Percentiles rank a stretch among this genome's conserved stretches.
phyloP scores from a whole-genome alignment of 2,888 invertebrate genomes.

The Tipula vernalis region DNA sequence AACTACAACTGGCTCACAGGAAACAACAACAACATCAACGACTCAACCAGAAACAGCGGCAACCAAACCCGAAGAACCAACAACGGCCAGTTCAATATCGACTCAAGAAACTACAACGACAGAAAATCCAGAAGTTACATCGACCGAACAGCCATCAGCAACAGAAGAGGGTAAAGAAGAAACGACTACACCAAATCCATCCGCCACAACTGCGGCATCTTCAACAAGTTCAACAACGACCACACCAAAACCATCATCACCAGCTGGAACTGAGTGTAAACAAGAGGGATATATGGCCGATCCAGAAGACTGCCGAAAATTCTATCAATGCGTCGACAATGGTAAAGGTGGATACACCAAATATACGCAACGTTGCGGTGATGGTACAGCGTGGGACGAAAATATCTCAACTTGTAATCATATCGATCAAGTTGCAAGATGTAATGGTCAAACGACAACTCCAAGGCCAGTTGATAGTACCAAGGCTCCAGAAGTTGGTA shows the following conservation, averaged over 20 bases:
- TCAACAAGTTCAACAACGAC: constrained; percentile 9
- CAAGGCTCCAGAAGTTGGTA: constrained; percentile 27
- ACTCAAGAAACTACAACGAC: background rate
- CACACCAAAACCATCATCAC: constrained; percentile 10
- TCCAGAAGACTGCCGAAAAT: constrained; percentile 41
- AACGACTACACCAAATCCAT: constrained; percentile 5
- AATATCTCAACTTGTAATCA: constrained; percentile 40
- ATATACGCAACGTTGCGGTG: constrained; percentile 41
- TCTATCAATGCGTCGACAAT: constrained; percentile 42
- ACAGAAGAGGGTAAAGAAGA: constrained; percentile 6
- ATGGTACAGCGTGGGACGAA: constrained; percentile 46
- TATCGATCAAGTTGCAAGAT: constrained; percentile 24
- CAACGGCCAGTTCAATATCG: background rate
- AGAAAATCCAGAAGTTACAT: background rate
- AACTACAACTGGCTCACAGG: background rate
- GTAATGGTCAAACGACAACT: constrained; percentile 9
- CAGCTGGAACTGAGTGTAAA: constrained; percentile 22
- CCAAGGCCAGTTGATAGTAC: background rate
- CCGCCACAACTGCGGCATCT: background rate
- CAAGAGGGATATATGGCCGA: constrained; percentile 37
- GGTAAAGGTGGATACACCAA: constrained; percentile 34
- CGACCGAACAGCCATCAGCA: background rate
- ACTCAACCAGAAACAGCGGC: constrained; percentile 5
- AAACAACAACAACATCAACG: too few species aligned
- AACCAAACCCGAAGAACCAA: background rate